These are phyloP conservation scores for Syrista parreyssii DNA, from an alignment of 2,888 invertebrate species.

Conservation along the genomic window DNA sequence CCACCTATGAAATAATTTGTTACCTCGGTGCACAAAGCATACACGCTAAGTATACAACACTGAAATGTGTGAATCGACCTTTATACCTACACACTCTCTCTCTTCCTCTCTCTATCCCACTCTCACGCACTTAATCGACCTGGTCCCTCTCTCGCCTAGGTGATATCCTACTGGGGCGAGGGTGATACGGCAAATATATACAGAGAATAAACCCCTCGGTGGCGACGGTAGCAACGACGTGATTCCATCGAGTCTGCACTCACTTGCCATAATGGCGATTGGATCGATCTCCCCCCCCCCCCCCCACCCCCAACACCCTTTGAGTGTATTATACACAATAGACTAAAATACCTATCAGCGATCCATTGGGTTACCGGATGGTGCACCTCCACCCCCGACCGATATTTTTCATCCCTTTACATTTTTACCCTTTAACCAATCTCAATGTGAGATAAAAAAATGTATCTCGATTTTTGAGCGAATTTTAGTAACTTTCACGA, in stretches of 20 bases:
- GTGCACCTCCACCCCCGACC: not conserved
- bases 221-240: constrained; percentile 46
- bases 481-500: not conserved
- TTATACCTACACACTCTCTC: constrained; percentile 27
- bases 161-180: constrained; percentile 51
- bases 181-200: constrained; percentile 62
- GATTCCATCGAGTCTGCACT: constrained; percentile 61
- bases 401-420: not conserved
- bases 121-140: constrained; percentile 29
- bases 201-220: constrained; percentile 57
- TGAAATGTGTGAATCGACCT: constrained; percentile 17
- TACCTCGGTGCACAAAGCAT: too few relatives aligned
- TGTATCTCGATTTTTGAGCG: not conserved
- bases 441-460: not conserved
- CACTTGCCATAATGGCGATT: constrained; percentile 64
- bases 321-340: constrained; percentile 30
- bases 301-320: constrained; percentile 22
- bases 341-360: constrained; percentile 24
- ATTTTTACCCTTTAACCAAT: not conserved
- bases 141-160: constrained; percentile 43
- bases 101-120: constrained; percentile 33
- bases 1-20: too few relatives aligned
- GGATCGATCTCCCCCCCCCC: constrained; percentile 55
- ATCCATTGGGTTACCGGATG: constrained; percentile 11
- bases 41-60: too few relatives aligned